Evolutionary conservation across 2,888 invertebrate species (phyloP).

Genomic region (Isoperla grammatica): DNA sequence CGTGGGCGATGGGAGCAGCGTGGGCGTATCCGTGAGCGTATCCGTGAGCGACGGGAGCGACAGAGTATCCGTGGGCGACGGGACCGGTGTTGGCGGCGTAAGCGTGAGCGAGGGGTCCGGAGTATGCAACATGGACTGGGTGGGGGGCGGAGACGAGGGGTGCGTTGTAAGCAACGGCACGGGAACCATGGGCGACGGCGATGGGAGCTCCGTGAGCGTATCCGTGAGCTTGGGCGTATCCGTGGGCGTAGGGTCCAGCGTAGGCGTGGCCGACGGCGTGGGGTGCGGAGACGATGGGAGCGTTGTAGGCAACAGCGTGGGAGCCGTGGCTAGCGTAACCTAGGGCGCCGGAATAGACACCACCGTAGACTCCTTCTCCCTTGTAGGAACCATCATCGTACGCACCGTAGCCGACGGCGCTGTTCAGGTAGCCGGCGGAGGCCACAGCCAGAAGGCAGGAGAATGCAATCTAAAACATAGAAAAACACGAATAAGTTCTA

Average conservation of each 20-base stretch:
- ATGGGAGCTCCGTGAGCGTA: slow-evolving; percentile 27
- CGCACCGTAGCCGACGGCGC: background rate
- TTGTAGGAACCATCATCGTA: background rate
- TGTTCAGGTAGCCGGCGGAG: slow-evolving; percentile 41
- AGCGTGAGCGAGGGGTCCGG: background rate
- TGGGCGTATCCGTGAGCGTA: slow-evolving; percentile 21
- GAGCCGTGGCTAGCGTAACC: slow-evolving; percentile 21
- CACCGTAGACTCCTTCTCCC: too few species aligned
- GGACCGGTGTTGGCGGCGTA: too few species aligned
- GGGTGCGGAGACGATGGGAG: slow-evolving; percentile 7
- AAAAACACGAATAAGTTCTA: too few species aligned
- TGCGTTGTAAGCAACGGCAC: slow-evolving; percentile 6
- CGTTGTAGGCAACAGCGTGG: background rate
- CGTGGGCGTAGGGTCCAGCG: slow-evolving; percentile 7
- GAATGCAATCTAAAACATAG: slow-evolving; percentile 42
- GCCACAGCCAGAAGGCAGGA: slow-evolving; percentile 46
- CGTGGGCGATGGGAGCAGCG: slow-evolving; percentile 24
- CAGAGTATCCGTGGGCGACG: background rate
- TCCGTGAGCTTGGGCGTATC: background rate
- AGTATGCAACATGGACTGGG: slow-evolving; percentile 1
- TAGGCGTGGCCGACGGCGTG: background rate
- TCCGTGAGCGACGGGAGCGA: background rate
- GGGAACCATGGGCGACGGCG: slow-evolving; percentile 38
- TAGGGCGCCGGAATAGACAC: slow-evolving; percentile 37
- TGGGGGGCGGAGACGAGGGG: slow-evolving; percentile 33